Base-by-base conservation (phyloP, 2,888 invertebrate species). In the Pristionchus japonicus region DNA sequence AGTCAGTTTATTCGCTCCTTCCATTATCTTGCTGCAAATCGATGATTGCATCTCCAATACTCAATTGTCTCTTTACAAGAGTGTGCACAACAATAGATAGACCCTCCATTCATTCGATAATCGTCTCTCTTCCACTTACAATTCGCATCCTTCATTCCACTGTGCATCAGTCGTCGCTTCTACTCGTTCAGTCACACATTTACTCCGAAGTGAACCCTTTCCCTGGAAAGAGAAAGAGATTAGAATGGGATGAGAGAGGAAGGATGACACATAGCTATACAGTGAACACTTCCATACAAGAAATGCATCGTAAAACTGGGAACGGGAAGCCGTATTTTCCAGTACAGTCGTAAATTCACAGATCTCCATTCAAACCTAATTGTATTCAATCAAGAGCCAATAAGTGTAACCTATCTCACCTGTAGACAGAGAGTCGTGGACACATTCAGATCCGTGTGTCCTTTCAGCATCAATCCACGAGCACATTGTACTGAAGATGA, bases 101-200 rank as follows among this genome's bases (percentile, higher is more conserved):
- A 31, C n/a, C n/a, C n/a, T n/a, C n/a, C n/a, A n/a, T n/a, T 70
- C 70, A 34, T 70, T 70, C 70, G 13, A 40, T 80, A n/a, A 86
- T 64, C 1, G n/a, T n/a, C n/a, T n/a, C n/a, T n/a, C n/a, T n/a
- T 47, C 37, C 23, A 90, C 92, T 88, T 82, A 93, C 93, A 93
- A 93, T 92, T 93, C 93, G 57, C 92, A 92, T 80, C 91, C 89
- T 88, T 93, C 93, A 86, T 93, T 92, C 93, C 93, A 93, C 84
- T 90, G 89, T 74, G 89, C 89, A 52, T 92, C 92, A 3, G 91
- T 91, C n/a, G 90, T 89, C 3, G 89, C 89, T 1, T 86, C 88
- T 6, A 89, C 87, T 3, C 88, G 87, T 61, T 92, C 92, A 1
- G 92, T 91, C 23, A 90, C 88, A 37, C 89, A 90, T 34, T 91